Evolutionary conservation across 2,797 vertebrate species (phyloP).

Genomic region (Poeciliopsis paucimaculata): DNA sequence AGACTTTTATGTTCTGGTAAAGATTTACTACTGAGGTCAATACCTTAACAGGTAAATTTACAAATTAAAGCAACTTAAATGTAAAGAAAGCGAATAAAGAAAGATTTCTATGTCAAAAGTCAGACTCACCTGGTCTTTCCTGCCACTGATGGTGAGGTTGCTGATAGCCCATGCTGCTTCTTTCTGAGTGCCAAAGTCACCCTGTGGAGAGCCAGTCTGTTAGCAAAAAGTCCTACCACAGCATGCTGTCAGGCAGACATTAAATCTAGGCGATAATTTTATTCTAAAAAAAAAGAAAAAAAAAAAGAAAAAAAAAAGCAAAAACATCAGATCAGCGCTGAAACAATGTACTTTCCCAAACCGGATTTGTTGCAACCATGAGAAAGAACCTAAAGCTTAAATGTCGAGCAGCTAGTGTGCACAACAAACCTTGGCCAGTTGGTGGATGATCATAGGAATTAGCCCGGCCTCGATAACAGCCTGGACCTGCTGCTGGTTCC

Average conservation of each 20-base stretch:
- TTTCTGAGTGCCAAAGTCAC: slow-evolving; percentile 98
- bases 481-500: slow-evolving; percentile 99
- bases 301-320: not conserved
- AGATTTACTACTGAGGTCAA: not conserved
- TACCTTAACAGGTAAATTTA: not conserved
- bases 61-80: not conserved
- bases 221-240: slow-evolving; percentile 40
- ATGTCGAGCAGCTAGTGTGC: not conserved
- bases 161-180: slow-evolving; percentile 99
- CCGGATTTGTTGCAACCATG: not conserved
- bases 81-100: not conserved
- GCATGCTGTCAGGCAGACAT: not conserved
- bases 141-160: slow-evolving; percentile 98
- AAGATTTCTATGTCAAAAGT: slow-evolving; percentile 1
- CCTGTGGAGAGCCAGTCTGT: slow-evolving; percentile 84
- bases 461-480: slow-evolving; percentile 97
- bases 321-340: not conserved
- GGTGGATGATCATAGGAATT: slow-evolving; percentile 99
- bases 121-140: slow-evolving; percentile 93
- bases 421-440: slow-evolving; percentile 93
- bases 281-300: not conserved
- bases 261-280: slow-evolving; percentile 9
- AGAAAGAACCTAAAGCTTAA: slow-evolving; percentile 3
- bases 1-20: not conserved
- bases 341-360: not conserved